Conservation (phyloP, 2,888 invertebrate species). For the Diarsia brunnea region DNA sequence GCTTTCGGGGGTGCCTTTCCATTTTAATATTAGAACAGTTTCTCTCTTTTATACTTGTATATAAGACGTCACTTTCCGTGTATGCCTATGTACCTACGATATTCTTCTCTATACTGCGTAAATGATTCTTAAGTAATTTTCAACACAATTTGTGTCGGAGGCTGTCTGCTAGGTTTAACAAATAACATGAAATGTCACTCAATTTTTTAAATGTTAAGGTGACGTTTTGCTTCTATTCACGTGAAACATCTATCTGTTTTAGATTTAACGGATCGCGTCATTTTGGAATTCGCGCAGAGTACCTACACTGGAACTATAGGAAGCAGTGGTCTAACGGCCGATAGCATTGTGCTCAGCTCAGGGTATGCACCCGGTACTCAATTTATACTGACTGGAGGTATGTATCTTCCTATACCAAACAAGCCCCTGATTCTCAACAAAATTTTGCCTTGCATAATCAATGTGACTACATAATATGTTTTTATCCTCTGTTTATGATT, state of each 20-base stretch:
- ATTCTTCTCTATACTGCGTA: too few species aligned
- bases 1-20: too few species aligned
- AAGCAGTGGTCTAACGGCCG: slow-evolving; percentile 67
- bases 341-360: slow-evolving; percentile 72
- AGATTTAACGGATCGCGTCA: slow-evolving; percentile 34
- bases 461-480: too few species aligned
- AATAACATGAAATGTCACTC: neutral
- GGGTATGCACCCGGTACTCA: slow-evolving; percentile 73
- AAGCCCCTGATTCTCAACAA: neutral
- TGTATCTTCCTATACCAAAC: slow-evolving; percentile 14
- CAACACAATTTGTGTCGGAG: too few species aligned
- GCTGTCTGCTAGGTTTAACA: neutral
- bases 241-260: neutral
- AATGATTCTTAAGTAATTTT: too few species aligned
- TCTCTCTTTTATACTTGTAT: too few species aligned
- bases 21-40: too few species aligned
- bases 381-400: slow-evolving; percentile 78
- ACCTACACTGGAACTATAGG: slow-evolving; percentile 75
- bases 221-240: neutral
- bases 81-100: too few species aligned
- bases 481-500: slow-evolving; percentile 50
- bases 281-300: slow-evolving; percentile 77
- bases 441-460: neutral
- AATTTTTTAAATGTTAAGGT: neutral
- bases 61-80: too few species aligned